phyloP scores from a whole-genome alignment of 2,888 invertebrate genomes.

The Cataglyphis rosenhaueri region DNA sequence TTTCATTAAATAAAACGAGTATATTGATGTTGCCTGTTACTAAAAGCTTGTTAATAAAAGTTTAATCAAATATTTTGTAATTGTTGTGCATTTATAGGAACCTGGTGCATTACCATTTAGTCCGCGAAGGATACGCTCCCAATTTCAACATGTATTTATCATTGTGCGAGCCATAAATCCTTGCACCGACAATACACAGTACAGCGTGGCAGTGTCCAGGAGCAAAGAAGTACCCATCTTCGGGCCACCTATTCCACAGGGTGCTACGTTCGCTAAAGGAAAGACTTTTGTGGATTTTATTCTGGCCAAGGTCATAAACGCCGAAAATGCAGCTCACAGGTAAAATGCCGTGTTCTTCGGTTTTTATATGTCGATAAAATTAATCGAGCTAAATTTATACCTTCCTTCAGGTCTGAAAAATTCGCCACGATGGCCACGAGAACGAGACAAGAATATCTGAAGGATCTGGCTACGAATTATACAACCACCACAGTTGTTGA shows the following conservation, averaged over 20 bases:
- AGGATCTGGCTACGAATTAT: slow-evolving; percentile 95
- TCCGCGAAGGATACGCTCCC: slow-evolving; percentile 97
- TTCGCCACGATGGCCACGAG: slow-evolving; percentile 98
- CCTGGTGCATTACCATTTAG: slow-evolving; percentile 97
- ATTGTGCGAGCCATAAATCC: slow-evolving; percentile 96
- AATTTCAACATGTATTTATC: slow-evolving; percentile 99
- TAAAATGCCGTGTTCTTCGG: slow-evolving; percentile 46
- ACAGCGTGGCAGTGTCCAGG: slow-evolving; percentile 91
- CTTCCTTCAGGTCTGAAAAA: slow-evolving; percentile 92
- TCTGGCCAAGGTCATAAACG: slow-evolving; percentile 97
- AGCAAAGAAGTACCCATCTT: slow-evolving; percentile 98
- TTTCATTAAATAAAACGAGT: background rate
- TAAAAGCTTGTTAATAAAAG: background rate
- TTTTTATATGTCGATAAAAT: background rate
- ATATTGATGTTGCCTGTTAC: background rate
- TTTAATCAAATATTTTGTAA: background rate
- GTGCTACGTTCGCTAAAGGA: slow-evolving; percentile 94
- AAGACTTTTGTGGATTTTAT: slow-evolving; percentile 98
- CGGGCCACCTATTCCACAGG: slow-evolving; percentile 97
- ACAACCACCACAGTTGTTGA: slow-evolving; percentile 93
- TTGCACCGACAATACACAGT: slow-evolving; percentile 95
- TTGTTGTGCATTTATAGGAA: slow-evolving; percentile 87
- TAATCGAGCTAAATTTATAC: background rate
- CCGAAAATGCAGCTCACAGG: slow-evolving; percentile 96
- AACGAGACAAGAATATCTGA: slow-evolving; percentile 97